Base-by-base conservation (phyloP, 2,797 vertebrate species). In the Typhlichthys subterraneus region DNA sequence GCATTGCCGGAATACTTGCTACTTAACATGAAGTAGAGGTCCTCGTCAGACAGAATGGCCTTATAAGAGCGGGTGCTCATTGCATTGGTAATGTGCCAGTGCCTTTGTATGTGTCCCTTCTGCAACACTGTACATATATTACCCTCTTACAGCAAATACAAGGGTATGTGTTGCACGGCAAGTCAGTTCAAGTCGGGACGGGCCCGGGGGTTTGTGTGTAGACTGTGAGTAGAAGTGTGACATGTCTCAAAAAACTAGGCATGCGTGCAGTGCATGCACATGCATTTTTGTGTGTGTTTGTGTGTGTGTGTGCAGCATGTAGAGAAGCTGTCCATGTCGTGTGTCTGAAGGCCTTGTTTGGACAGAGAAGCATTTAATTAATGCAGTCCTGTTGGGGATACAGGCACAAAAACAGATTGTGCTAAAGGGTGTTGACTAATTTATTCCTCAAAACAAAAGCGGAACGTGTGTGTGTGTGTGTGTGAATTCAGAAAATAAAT, bases 361-460 rank as follows among this genome's bases (percentile, higher is more conserved):
- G 64, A 65, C 65, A 81, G 73, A 81, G 82, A 85, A 83, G 75
- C 31, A 76, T 67, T 75, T n/a, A 83, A 77, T 84, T 77, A 81
- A 84, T 82, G 72, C 66, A 66, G 72, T 81, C 49, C 60, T 78
- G 81, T 65, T 69, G 64, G 58, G 65, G 53, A 60, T 2, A 45
- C 61, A 59, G 59, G 61, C 45, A 38, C 66, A 77, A 29, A 17
- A 54, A 65, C 60, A 7, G 46, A 63, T 69, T 23, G 53, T 53
- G 17, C 55, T 14, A 61, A 70, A 65, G 67, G 50, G 74, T 78
- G 77, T 66, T 19, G 56, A 56, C 59, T 80, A 72, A 84, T 85
- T 79, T 76, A 83, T 84, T 84, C 81, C 57, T 56, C 42, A 74
- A 64, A 74, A 69, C 66, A 64, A 57, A 57, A 58, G 62, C 61